Conservation (phyloP, 2,888 invertebrate species). For the Candidula unifasciata region DNA sequence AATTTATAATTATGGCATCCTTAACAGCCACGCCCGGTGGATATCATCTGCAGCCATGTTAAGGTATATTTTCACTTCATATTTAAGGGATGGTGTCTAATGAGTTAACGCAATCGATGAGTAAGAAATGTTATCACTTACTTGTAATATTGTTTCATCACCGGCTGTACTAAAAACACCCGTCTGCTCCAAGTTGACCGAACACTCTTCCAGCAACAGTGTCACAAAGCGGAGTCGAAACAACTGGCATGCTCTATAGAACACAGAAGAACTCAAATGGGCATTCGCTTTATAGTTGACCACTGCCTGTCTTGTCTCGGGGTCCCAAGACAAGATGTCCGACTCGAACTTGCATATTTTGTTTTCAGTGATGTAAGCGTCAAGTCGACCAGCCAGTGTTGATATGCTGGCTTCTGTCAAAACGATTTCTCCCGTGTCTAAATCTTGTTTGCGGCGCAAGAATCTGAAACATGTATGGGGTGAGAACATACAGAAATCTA, state of each 20-base stretch:
- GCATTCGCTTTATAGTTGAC: slow-evolving; percentile 24
- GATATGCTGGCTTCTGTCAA: neutral
- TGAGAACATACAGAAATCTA: neutral
- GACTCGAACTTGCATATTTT: slow-evolving; percentile 23
- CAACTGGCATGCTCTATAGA: slow-evolving; percentile 44
- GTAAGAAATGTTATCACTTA: neutral
- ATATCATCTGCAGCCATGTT: no score
- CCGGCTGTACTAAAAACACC: slow-evolving; percentile 3
- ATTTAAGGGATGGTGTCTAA: no score
- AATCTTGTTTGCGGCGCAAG: neutral
- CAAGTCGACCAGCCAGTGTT: slow-evolving; percentile 2
- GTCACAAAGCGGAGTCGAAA: slow-evolving; percentile 20
- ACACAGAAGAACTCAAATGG: slow-evolving; percentile 1
- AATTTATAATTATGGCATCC: no score
- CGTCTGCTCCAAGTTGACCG: slow-evolving; percentile 39
- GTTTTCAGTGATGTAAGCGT: slow-evolving; percentile 4
- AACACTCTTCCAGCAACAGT: slow-evolving; percentile 34
- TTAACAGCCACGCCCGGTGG: no score
- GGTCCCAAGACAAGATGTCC: neutral
- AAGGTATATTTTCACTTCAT: no score
- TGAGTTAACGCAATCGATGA: no score
- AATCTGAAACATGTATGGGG: neutral
- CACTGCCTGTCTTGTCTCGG: neutral
- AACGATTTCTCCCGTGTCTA: neutral
- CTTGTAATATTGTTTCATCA: slow-evolving; percentile 21